These are phyloP conservation scores for Peromyscus nudipes DNA, from an alignment of 2,797 vertebrate species.

Conservation along the genomic window DNA sequence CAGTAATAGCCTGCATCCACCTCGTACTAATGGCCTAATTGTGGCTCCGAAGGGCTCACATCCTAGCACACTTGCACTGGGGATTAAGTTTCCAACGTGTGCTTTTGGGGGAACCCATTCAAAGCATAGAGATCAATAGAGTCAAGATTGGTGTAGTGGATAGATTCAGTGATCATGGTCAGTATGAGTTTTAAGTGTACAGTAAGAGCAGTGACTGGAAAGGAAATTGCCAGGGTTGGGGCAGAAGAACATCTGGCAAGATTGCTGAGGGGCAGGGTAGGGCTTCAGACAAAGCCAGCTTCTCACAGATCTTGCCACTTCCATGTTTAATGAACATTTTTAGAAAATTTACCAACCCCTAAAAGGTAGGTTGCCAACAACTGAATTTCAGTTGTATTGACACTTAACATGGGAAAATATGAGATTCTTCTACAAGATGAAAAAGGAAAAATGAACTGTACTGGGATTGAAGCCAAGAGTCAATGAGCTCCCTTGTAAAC, in stretches of 20 bases:
- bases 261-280: not conserved
- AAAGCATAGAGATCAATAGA: not conserved
- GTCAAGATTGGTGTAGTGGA: not conserved
- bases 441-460: conserved; percentile 50
- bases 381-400: conserved; percentile 52
- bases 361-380: conserved; percentile 6
- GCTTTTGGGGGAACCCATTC: too few relatives aligned
- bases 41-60: not conserved
- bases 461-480: conserved; percentile 73
- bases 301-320: not conserved
- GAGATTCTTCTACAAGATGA: conserved; percentile 39
- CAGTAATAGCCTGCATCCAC: not conserved
- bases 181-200: not conserved
- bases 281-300: not conserved
- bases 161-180: not conserved
- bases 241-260: not conserved
- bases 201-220: not conserved
- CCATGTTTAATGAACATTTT: not conserved
- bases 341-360: not conserved
- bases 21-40: too few relatives aligned
- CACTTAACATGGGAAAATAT: conserved; percentile 54
- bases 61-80: not conserved
- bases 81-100: not conserved
- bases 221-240: not conserved
- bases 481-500: conserved; percentile 50